Conservation (phyloP, 2,113 vertebrate genomes). For the Ctenodactylus gundi region DNA sequence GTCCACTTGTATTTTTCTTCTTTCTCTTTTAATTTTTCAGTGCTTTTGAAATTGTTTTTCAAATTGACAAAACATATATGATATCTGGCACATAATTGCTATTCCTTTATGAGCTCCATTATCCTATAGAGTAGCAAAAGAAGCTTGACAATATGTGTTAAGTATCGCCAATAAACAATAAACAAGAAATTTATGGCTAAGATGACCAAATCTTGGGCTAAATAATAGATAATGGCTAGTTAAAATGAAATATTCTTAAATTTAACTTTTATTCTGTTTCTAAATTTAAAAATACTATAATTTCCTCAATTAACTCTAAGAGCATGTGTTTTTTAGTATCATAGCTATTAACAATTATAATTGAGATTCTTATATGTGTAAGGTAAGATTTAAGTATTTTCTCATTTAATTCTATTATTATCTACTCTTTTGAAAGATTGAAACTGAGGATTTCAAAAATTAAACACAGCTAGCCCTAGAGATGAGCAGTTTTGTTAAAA, state of each 20-base stretch:
- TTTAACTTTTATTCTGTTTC: conserved; percentile 16
- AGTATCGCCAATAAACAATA: background rate
- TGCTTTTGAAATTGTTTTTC: conserved; percentile 11
- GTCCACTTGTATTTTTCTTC: background rate
- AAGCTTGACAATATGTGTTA: background rate
- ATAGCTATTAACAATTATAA: background rate
- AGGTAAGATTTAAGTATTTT: background rate
- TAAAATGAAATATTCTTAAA: background rate
- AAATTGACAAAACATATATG: background rate
- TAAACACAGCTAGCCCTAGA: background rate
- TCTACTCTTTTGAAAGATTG: background rate
- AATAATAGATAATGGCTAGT: background rate
- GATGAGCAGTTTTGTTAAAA: background rate
- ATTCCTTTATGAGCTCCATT: background rate
- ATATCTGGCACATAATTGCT: background rate
- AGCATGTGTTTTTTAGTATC: background rate
- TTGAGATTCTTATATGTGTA: background rate
- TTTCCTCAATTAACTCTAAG: background rate
- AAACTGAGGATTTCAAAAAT: background rate
- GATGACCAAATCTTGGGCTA: background rate
- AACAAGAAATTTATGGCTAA: background rate
- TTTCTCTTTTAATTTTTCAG: background rate
- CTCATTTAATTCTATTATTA: background rate
- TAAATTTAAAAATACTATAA: background rate
- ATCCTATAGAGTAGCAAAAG: background rate